Percentiles rank a stretch among this genome's conserved stretches.
Conservation (phyloP, 2,797 vertebrate species). For the Molossus alvarezi region DNA sequence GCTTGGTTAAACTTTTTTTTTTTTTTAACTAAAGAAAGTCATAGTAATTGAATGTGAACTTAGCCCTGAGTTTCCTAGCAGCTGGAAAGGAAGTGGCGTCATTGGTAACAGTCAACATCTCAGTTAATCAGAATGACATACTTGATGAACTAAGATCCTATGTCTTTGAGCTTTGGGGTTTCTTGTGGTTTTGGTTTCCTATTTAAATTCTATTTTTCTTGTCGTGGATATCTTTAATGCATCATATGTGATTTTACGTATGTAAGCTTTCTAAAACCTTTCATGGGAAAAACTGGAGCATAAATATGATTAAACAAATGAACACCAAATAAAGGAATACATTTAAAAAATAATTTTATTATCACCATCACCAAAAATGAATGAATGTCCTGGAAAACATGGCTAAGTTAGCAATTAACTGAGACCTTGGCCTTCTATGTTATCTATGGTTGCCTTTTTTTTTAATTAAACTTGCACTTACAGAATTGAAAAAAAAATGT, state of each 20-base stretch:
- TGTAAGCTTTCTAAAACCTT: background rate
- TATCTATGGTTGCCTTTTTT: background rate
- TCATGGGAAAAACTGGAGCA: background rate
- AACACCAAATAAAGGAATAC: background rate
- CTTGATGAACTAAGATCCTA: background rate
- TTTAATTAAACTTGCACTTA: background rate
- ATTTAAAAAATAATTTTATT: background rate
- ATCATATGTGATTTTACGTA: background rate
- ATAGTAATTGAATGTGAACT: background rate
- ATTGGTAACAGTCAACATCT: background rate
- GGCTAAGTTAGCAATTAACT: background rate
- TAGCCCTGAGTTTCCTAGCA: background rate
- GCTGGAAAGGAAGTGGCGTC: background rate
- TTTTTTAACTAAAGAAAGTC: constrained; percentile 2
- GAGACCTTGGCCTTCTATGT: background rate
- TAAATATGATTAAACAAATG: background rate
- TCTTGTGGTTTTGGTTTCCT: background rate
- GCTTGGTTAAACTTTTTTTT: background rate
- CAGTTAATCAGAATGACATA: background rate
- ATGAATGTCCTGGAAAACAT: constrained; percentile 19
- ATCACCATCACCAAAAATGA: background rate
- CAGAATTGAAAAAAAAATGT: background rate
- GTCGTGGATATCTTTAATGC: background rate
- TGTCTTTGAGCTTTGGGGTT: background rate
- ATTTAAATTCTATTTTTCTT: background rate